Evolutionary conservation across 2,797 vertebrate species (phyloP).

Genomic region (Streptopelia turtur): DNA sequence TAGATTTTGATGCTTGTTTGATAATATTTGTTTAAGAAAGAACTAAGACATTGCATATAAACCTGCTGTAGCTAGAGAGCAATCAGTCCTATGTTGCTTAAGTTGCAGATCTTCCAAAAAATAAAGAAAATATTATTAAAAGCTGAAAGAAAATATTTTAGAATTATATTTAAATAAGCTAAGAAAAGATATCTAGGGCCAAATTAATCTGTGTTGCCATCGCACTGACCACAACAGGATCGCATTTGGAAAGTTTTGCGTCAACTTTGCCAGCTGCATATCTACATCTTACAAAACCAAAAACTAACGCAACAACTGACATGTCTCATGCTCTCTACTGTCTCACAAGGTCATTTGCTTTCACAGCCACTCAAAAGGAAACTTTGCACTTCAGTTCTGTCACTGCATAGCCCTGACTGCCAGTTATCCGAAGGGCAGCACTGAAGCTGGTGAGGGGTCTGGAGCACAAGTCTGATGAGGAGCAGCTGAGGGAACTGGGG

Average conservation of each 20-base stretch:
- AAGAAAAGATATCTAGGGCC: conserved; percentile 40
- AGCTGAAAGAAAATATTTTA: conserved; percentile 47
- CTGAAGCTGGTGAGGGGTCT: accelerated
- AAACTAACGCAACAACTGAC: not conserved
- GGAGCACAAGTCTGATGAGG: not conserved
- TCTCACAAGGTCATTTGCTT: not conserved
- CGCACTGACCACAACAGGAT: conserved; percentile 32
- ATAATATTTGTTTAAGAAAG: not conserved
- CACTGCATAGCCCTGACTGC: not conserved
- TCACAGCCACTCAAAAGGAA: not conserved
- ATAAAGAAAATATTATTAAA: conserved; percentile 60
- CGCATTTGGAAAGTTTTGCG: not conserved
- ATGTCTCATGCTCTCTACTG: not conserved
- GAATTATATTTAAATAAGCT: conserved; percentile 52
- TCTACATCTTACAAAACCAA: not conserved
- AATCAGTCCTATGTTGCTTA: conserved; percentile 6
- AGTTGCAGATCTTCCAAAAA: conserved; percentile 52
- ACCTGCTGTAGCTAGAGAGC: no score
- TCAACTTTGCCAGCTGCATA: not conserved
- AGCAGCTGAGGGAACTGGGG: accelerated
- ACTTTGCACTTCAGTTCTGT: not conserved
- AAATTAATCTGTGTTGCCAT: conserved; percentile 53
- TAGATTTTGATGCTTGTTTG: not conserved
- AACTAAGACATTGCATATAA: not conserved
- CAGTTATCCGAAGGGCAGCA: not conserved